phyloP scores from a whole-genome alignment of 2,888 invertebrate species.

The Rhogogaster chlorosoma region DNA sequence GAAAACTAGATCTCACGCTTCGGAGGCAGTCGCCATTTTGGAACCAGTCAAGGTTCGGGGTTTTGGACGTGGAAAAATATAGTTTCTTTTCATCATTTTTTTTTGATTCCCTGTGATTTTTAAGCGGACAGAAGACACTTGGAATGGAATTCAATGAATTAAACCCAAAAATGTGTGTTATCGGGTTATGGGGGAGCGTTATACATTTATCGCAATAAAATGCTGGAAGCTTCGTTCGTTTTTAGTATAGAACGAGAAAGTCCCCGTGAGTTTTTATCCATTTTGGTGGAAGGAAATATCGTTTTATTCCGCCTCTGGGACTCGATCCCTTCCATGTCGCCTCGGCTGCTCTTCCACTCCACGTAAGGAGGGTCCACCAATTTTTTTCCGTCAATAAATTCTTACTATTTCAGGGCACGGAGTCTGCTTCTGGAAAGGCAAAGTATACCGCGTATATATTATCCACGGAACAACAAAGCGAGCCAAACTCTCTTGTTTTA shows the following conservation, averaged over 20 bases:
- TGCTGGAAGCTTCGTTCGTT: slow-evolving; percentile 34
- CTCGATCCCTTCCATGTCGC: slow-evolving; percentile 45
- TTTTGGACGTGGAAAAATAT: not conserved
- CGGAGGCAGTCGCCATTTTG: slow-evolving; percentile 46
- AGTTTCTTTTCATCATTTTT: not conserved
- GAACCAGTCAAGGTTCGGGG: slow-evolving; percentile 42
- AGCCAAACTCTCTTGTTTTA: slow-evolving; percentile 5
- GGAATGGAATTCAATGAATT: not conserved
- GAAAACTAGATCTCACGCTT: slow-evolving; percentile 49
- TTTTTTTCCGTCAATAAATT: slow-evolving; percentile 45
- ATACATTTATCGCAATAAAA: slow-evolving; percentile 36
- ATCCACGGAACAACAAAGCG: slow-evolving; percentile 27
- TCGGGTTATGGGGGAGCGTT: not conserved
- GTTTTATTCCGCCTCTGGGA: slow-evolving; percentile 48
- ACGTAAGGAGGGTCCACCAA: slow-evolving; percentile 42
- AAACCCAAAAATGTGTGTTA: not conserved
- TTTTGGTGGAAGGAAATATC: slow-evolving; percentile 45
- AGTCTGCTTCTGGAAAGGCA: not conserved
- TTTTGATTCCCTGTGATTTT: not conserved
- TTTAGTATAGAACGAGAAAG: slow-evolving; percentile 41
- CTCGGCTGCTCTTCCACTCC: slow-evolving; percentile 41
- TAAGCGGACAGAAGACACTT: not conserved
- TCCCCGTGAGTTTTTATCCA: slow-evolving; percentile 44
- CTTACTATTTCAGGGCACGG: slow-evolving; percentile 37
- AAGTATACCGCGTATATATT: slow-evolving; percentile 30